Evolutionary conservation across 2,888 invertebrate genomes (phyloP).

Genomic region (Dermolepida albohirtum): DNA sequence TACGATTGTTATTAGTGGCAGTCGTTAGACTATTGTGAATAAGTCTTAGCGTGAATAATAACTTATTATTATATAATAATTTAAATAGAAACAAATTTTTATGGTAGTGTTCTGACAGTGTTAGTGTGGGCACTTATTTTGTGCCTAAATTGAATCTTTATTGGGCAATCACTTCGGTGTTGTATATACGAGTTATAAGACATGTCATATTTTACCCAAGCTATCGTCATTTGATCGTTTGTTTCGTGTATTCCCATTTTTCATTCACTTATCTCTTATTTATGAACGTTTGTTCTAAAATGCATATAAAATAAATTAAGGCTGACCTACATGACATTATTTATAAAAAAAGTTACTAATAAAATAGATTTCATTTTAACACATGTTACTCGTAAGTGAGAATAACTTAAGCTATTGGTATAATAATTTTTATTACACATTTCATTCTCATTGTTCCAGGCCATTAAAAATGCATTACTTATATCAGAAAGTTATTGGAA

Average conservation of each 20-base stretch:
- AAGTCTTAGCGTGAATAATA: conserved; percentile 59
- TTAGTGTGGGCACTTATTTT: conserved; percentile 61
- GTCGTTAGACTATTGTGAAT: conserved; percentile 57
- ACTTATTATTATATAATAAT: conserved; percentile 49
- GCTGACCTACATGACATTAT: too few species aligned
- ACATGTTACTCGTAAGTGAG: too few species aligned
- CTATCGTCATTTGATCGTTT: too few species aligned
- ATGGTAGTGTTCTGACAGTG: conserved; percentile 51
- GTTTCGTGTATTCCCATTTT: conserved; percentile 3
- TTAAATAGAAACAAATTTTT: conserved; percentile 26
- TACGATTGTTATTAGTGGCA: conserved; percentile 53
- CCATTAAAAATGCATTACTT: too few species aligned
- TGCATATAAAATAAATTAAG: conserved; percentile 14
- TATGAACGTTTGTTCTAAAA: conserved; percentile 2
- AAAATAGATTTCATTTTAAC: too few species aligned
- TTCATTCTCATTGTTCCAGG: too few species aligned
- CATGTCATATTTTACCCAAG: too few species aligned
- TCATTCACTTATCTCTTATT: conserved; percentile 17
- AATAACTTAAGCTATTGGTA: too few species aligned
- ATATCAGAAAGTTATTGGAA: too few species aligned
- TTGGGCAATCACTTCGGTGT: not conserved
- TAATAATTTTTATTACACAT: too few species aligned
- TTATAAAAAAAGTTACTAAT: too few species aligned
- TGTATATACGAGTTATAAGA: not conserved
- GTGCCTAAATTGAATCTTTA: conserved; percentile 43